Conservation (phyloP, 2,113 vertebrate species). For the Rutilus rutilus region DNA sequence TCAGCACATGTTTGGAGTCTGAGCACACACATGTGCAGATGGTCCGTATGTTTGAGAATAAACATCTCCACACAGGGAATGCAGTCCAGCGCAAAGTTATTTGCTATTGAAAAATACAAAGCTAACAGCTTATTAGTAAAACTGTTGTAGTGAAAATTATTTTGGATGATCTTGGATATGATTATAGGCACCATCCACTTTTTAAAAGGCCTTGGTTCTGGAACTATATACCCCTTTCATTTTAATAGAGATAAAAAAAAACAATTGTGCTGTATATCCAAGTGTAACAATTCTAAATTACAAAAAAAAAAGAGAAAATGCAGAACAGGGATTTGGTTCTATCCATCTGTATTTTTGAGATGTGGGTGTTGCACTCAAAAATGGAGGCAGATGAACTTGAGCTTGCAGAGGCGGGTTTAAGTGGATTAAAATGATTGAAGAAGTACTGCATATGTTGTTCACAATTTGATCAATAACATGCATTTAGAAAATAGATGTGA, state of each 20-base stretch:
- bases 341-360: too few species aligned
- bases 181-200: background rate
- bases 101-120: background rate
- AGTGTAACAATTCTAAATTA: too few species aligned
- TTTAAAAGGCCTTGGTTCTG: background rate
- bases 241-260: background rate
- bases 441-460: too few species aligned
- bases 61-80: background rate
- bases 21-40: constrained; percentile 57
- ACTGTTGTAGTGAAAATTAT: background rate
- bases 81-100: background rate
- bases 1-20: constrained; percentile 45
- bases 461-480: too few species aligned
- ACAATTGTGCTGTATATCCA: too few species aligned
- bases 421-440: too few species aligned
- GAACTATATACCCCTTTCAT: background rate
- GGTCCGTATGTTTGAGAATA: constrained; percentile 40
- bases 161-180: background rate
- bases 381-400: too few species aligned
- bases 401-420: too few species aligned
- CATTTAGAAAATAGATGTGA: too few species aligned
- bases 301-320: too few species aligned
- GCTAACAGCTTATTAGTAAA: background rate
- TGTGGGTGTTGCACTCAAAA: too few species aligned
- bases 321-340: too few species aligned